Conservation (phyloP, 2,888 invertebrate species). For the Megalurothrips usitatus region DNA sequence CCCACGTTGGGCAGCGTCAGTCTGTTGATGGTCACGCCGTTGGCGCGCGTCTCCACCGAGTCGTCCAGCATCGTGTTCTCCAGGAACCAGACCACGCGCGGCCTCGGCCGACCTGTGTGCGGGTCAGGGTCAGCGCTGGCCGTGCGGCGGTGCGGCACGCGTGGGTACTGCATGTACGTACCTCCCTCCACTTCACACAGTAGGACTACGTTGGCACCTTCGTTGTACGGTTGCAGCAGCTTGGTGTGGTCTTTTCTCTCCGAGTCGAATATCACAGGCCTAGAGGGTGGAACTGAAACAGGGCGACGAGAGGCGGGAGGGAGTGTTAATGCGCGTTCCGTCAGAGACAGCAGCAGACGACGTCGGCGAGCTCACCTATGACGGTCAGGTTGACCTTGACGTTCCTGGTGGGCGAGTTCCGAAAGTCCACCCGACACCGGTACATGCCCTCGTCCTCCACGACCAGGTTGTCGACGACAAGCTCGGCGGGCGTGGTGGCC, state of each 20-base stretch:
- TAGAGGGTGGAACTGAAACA: conserved; percentile 69
- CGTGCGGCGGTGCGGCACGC: no score
- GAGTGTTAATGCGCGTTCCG: conserved; percentile 30
- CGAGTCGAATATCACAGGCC: conserved; percentile 74
- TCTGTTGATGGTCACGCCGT: conserved; percentile 71
- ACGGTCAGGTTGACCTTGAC: conserved; percentile 53
- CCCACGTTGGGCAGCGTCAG: conserved; percentile 75
- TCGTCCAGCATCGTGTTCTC: conserved; percentile 81
- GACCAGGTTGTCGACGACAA: conserved; percentile 49
- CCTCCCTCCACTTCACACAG: conserved; percentile 79
- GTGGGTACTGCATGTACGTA: no score
- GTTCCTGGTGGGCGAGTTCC: conserved; percentile 52
- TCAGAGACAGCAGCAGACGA: conserved; percentile 28
- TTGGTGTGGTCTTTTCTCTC: conserved; percentile 64
- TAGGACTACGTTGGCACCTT: conserved; percentile 73
- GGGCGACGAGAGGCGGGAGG: neutral
- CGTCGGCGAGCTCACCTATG: conserved; percentile 47
- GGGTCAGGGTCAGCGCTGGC: neutral
- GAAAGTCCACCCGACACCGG: conserved; percentile 53
- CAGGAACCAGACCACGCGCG: conserved; percentile 77
- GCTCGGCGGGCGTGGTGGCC: conserved; percentile 55
- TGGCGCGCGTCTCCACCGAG: conserved; percentile 65
- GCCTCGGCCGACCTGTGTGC: conserved; percentile 55
- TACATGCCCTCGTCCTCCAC: conserved; percentile 51
- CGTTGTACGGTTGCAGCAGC: conserved; percentile 66